Conservation (phyloP, 2,888 invertebrate species). For the Vannuccia rotundouncinata region DNA sequence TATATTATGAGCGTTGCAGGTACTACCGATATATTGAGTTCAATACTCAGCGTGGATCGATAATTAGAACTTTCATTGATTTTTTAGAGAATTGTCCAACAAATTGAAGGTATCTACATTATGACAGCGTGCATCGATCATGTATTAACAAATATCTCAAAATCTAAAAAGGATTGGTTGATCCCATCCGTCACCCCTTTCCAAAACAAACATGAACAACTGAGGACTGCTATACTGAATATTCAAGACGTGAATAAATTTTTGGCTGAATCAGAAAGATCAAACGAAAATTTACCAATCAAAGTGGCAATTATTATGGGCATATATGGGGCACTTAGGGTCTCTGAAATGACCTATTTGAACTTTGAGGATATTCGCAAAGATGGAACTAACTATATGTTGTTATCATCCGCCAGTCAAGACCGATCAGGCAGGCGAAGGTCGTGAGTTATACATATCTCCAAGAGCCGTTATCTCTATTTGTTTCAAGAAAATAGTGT, state of each 20-base stretch:
- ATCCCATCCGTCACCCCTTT: neutral
- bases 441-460: neutral
- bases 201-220: neutral
- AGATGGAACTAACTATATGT: too few species aligned
- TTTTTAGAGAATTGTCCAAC: neutral
- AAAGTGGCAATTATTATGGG: neutral
- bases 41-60: neutral
- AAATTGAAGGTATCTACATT: neutral
- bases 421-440: neutral
- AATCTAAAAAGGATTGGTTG: neutral
- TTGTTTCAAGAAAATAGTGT: neutral
- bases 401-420: neutral
- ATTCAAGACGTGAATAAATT: neutral
- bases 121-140: neutral
- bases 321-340: neutral
- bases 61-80: neutral
- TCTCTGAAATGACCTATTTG: neutral
- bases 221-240: neutral
- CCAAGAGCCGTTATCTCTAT: neutral
- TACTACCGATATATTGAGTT: neutral
- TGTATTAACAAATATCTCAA: neutral
- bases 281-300: neutral
- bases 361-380: neutral
- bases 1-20: neutral
- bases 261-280: neutral